These are phyloP conservation scores for Grus americana DNA, from an alignment of 2,113 vertebrate genomes.

Conservation along the genomic window DNA sequence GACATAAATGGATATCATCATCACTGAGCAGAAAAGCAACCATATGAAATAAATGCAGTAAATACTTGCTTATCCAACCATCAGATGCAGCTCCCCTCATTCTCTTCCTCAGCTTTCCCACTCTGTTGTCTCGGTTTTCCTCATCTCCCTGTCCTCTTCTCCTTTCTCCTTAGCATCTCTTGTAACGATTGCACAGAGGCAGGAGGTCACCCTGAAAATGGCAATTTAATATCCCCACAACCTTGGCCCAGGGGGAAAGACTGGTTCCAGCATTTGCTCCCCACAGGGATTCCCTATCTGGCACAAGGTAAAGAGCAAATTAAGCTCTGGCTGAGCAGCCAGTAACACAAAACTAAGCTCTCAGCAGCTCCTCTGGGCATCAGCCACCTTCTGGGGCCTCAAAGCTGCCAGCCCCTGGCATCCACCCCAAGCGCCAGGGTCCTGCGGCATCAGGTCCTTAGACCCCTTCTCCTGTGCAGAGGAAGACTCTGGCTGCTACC, in stretches of 20 bases:
- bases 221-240: neutral
- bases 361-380: neutral
- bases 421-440: no score
- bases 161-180: no score
- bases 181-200: neutral
- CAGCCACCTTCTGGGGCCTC: neutral
- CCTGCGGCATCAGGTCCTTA: neutral
- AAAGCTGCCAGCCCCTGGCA: neutral
- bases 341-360: neutral
- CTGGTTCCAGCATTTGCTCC: neutral
- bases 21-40: neutral
- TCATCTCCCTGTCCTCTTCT: no score
- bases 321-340: neutral
- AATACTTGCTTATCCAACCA: neutral
- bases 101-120: no score
- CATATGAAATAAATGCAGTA: neutral
- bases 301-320: neutral
- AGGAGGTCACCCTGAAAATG: neutral
- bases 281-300: neutral
- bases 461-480: neutral
- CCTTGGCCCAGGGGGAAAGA: neutral
- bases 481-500: rapidly evolving
- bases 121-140: no score
- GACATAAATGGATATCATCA: neutral
- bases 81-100: no score